phyloP scores from a whole-genome alignment of 1,140 invertebrate genomes.

The Epicauta chinensis region DNA sequence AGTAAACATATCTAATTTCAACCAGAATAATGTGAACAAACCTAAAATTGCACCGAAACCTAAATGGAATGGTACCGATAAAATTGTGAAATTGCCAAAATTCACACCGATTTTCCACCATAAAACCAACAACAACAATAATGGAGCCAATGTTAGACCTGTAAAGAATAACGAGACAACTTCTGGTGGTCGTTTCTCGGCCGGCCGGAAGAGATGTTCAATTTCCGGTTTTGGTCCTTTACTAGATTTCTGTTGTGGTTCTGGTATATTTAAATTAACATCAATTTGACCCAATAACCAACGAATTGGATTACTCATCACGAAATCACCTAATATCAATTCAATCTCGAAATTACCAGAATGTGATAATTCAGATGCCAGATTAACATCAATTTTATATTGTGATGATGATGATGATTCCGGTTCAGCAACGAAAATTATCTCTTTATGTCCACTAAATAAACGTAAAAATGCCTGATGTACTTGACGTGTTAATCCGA shows the following conservation, averaged over 20 bases:
- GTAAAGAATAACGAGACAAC: slow-evolving; percentile 89
- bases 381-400: slow-evolving; percentile 78
- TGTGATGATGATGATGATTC: slow-evolving; percentile 48
- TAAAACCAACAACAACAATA: slow-evolving; percentile 76
- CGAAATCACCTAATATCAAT: slow-evolving; percentile 84
- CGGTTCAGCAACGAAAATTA: slow-evolving; percentile 90
- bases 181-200: slow-evolving; percentile 83
- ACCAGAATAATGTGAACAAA: slow-evolving; percentile 87
- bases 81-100: slow-evolving; percentile 74
- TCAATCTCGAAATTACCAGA: slow-evolving; percentile 79
- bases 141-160: slow-evolving; percentile 69
- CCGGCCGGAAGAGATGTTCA: slow-evolving; percentile 85
- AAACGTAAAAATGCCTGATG: slow-evolving; percentile 93
- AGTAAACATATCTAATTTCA: slow-evolving; percentile 91
- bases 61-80: slow-evolving; percentile 81
- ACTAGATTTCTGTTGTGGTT: slow-evolving; percentile 38
- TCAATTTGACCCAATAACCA: slow-evolving; percentile 77
- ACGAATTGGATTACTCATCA: slow-evolving; percentile 80
- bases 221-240: slow-evolving; percentile 75
- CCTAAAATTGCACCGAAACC: slow-evolving; percentile 76
- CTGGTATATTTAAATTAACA: slow-evolving; percentile 60
- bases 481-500: slow-evolving; percentile 70
- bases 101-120: slow-evolving; percentile 90
- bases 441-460: slow-evolving; percentile 65
- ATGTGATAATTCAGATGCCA: slow-evolving; percentile 70